These are phyloP conservation scores for Astropecten irregularis DNA, from an alignment of 53 echinoderm and acorn worm genomes.

Conservation along the genomic window DNA sequence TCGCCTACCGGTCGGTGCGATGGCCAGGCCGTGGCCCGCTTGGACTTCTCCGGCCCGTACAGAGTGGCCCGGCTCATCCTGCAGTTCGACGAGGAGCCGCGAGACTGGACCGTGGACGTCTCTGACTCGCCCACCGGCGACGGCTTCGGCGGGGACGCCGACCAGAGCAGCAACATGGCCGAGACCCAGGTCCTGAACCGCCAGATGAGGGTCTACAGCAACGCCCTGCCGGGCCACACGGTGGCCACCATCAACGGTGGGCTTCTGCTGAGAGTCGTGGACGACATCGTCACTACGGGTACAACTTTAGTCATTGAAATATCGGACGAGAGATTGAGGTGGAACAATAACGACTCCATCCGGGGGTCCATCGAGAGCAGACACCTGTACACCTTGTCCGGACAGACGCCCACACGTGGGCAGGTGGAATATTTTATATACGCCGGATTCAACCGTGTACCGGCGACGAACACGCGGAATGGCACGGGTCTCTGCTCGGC, in stretches of 20 bases:
- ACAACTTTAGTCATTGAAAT: constrained; percentile 79
- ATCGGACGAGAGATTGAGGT: constrained; percentile 77
- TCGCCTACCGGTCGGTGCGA: constrained; percentile 68
- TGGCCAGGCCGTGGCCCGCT: constrained; percentile 80
- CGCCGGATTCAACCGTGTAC: constrained; percentile 94
- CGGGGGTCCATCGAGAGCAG: constrained; percentile 71
- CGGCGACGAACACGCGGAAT: constrained; percentile 61
- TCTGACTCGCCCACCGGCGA: constrained; percentile 89
- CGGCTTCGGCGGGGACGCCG: constrained; percentile 91
- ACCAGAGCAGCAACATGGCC: constrained; percentile 78
- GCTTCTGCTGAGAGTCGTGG: constrained; percentile 79
- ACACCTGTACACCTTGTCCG: constrained; percentile 83
- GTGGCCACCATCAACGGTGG: constrained; percentile 87
- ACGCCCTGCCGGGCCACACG: constrained; percentile 80
- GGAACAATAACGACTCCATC: constrained; percentile 78
- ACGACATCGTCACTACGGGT: constrained; percentile 79
- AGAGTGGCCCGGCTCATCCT: constrained; percentile 76
- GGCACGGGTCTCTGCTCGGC: constrained; percentile 92
- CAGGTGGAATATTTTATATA: constrained; percentile 80
- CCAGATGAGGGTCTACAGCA: constrained; percentile 94
- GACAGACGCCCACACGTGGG: constrained; percentile 78
- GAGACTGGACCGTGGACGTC: constrained; percentile 90
- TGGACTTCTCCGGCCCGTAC: constrained; percentile 88
- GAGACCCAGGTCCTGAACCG: constrained; percentile 84
- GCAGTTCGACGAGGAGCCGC: constrained; percentile 72